Conservation (phyloP, 1,140 invertebrate species). For the Limonius californicus region DNA sequence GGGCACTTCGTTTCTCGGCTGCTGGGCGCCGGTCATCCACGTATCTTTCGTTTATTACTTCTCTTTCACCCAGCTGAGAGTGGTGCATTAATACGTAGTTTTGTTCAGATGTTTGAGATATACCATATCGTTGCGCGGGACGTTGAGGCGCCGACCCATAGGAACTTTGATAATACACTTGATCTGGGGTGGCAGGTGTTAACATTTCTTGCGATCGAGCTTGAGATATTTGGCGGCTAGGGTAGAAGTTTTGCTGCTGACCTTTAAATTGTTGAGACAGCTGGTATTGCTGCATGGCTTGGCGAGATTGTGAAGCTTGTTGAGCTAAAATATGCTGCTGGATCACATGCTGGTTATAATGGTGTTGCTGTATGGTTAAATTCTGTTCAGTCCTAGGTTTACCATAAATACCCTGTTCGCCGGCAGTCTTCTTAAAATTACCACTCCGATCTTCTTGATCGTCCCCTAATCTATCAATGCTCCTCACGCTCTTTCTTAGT, state of each 20-base stretch:
- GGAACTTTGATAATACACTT: conserved; percentile 42
- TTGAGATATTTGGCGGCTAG: conserved; percentile 47
- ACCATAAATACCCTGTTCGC: conserved; percentile 49
- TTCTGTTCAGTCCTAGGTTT: conserved; percentile 54
- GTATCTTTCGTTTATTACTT: conserved; percentile 14
- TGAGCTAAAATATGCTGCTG: conserved; percentile 54
- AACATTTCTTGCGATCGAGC: conserved; percentile 55
- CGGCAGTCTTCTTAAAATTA: conserved; percentile 1
- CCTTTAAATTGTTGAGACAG: conserved; percentile 30
- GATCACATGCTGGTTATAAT: conserved; percentile 56
- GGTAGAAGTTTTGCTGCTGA: conserved; percentile 41
- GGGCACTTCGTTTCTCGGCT: conserved; percentile 49
- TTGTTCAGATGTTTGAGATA: conserved; percentile 21
- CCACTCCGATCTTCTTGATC: conserved; percentile 33
- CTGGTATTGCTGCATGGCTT: conserved; percentile 32
- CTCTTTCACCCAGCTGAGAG: conserved; percentile 16
- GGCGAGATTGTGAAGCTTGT: conserved; percentile 32
- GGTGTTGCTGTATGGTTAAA: conserved; percentile 50
- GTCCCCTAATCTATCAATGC: conserved; percentile 47
- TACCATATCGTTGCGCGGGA: conserved; percentile 22
- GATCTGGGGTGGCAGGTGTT: conserved; percentile 40
- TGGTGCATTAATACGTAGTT: conserved; percentile 22
- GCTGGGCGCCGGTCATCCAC: conserved; percentile 14
- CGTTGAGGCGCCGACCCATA: conserved; percentile 27
- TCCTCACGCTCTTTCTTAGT: conserved; percentile 52